A percentile compares a stretch with the other conserved stretches of the same genome.
Evolutionary conservation across 2,113 vertebrate species (phyloP).

Genomic region (Tyrannus savana): DNA sequence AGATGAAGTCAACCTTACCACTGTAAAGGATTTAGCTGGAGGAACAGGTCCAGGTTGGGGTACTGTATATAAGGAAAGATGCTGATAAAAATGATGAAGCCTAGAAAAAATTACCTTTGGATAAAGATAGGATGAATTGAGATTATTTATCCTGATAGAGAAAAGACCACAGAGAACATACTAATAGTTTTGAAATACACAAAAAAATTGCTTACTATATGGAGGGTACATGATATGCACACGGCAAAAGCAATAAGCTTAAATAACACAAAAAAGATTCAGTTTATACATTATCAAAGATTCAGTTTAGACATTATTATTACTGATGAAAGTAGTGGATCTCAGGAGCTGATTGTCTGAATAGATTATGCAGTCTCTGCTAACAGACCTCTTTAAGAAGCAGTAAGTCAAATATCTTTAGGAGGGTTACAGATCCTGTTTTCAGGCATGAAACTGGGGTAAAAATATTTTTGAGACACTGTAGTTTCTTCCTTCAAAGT

Average conservation of each 20-base stretch:
- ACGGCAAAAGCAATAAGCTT: not conserved
- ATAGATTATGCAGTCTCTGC: not conserved
- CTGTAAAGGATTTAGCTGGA: not conserved
- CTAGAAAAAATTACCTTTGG: not conserved
- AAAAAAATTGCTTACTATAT: not conserved
- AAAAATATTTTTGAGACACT: not conserved
- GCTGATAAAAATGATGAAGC: not conserved
- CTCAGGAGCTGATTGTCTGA: not conserved
- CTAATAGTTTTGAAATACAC: not conserved
- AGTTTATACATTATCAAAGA: not conserved
- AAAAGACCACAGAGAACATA: not conserved
- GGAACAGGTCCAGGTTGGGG: not conserved
- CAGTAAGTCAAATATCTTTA: not conserved
- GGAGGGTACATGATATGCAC: too few species aligned
- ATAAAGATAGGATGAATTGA: not conserved
- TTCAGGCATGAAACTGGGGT: not conserved
- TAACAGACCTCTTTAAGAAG: not conserved
- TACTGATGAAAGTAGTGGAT: not conserved
- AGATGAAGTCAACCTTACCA: not conserved
- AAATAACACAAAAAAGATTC: not conserved
- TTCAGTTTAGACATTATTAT: not conserved
- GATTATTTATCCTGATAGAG: not conserved
- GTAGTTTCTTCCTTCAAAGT: not conserved
- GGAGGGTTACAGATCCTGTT: not conserved
- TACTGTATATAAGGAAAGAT: not conserved